Conservation (phyloP, 64 coral and sea anemone species). For the Dendronephthya gigantea region DNA sequence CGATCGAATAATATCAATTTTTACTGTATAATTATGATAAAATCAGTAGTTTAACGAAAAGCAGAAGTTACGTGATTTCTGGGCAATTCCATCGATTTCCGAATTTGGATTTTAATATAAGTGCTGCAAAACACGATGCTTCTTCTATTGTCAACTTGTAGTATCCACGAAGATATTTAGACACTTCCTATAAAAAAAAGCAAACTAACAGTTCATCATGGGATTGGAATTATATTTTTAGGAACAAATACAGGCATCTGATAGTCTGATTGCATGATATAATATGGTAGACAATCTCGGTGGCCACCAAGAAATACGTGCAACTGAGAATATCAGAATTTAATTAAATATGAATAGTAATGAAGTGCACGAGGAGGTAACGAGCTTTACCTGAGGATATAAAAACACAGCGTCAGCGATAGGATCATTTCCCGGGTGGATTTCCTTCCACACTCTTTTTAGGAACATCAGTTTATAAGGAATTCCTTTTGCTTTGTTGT, state of each 20-base stretch:
- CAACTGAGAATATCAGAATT: too few species aligned
- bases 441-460: background rate
- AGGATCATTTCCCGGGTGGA: background rate
- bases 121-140: background rate
- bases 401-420: background rate
- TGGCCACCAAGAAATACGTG: too few species aligned
- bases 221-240: background rate
- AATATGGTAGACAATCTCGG: too few species aligned
- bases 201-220: background rate
- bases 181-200: background rate
- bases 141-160: background rate
- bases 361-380: background rate
- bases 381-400: background rate
- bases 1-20: too few species aligned
- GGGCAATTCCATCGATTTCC: background rate
- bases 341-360: too few species aligned
- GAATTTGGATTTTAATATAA: background rate
- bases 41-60: too few species aligned
- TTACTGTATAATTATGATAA: too few species aligned
- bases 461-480: background rate
- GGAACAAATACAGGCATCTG: too few species aligned
- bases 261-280: too few species aligned
- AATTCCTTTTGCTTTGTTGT: slow-evolving; percentile 10
- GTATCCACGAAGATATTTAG: background rate
- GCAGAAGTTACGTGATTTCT: slow-evolving; percentile 18